These are phyloP conservation scores for Schrankia costaestrigalis DNA, from an alignment of 2,888 invertebrate genomes.

Conservation along the genomic window DNA sequence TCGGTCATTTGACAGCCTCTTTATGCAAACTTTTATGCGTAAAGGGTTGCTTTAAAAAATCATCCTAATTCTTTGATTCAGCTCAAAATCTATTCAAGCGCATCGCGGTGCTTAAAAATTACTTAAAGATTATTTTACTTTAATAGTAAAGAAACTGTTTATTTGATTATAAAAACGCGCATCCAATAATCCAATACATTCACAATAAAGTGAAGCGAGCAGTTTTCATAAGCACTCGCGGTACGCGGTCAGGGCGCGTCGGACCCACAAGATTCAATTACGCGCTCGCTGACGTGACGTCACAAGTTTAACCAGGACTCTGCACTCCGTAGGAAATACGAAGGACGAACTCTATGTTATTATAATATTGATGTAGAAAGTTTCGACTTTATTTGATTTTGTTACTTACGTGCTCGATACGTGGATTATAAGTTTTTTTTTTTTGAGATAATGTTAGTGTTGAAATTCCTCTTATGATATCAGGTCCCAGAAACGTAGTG, in stretches of 20 bases:
- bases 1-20: no score
- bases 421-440: no score
- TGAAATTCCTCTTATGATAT: no score
- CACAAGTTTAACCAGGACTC: conserved; percentile 50
- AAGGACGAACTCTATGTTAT: conserved; percentile 19
- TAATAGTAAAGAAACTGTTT: not conserved
- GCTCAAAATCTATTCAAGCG: no score
- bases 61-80: no score
- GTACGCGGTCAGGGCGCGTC: conserved; percentile 23
- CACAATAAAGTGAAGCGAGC: conserved; percentile 26
- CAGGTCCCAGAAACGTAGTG: no score
- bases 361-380: conserved; percentile 24
- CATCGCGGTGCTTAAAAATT: no score
- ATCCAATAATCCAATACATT: conserved; percentile 30
- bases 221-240: conserved; percentile 46
- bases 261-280: conserved; percentile 66
- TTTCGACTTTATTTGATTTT: conserved; percentile 2
- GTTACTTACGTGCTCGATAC: no score
- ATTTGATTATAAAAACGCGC: conserved; percentile 7
- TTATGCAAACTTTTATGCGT: no score
- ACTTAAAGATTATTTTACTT: no score
- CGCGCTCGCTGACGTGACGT: conserved; percentile 53
- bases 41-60: no score
- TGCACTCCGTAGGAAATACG: conserved; percentile 29
- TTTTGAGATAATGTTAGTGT: no score